Conservation (phyloP, 35 echinoderm and acorn worm species). For the Ptychodera flava region DNA sequence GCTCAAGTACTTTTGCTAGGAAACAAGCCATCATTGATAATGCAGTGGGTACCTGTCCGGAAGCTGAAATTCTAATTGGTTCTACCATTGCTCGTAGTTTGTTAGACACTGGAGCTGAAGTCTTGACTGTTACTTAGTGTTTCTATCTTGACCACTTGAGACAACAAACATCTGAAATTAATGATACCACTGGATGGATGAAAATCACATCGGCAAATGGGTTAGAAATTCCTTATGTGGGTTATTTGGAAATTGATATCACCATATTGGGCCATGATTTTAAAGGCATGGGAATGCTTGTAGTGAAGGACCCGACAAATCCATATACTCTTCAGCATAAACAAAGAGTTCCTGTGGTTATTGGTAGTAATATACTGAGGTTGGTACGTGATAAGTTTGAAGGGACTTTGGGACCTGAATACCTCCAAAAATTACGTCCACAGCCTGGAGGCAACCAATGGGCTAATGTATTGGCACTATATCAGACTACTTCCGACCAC, state of each 20-base stretch:
- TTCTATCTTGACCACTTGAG: background rate
- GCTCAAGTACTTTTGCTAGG: no score
- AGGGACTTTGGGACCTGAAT: background rate
- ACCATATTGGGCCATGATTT: background rate
- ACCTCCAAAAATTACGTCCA: background rate
- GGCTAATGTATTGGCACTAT: slow-evolving; percentile 29
- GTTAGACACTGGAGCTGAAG: slow-evolving; percentile 29
- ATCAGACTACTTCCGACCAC: background rate
- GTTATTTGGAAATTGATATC: slow-evolving; percentile 17
- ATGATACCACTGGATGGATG: background rate
- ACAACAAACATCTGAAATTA: background rate
- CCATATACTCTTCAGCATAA: background rate
- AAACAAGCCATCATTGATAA: no score
- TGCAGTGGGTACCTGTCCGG: slow-evolving; percentile 25
- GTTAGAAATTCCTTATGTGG: slow-evolving; percentile 2
- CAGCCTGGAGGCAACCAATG: background rate
- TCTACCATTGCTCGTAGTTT: background rate
- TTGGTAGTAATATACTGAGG: slow-evolving; percentile 17
- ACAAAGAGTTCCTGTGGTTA: slow-evolving; percentile 5
- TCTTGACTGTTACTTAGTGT: background rate
- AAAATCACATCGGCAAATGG: background rate
- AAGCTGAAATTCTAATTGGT: slow-evolving; percentile 2
- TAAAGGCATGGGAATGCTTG: slow-evolving; percentile 2
- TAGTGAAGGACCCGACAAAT: background rate
- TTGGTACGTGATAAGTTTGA: background rate